A percentile compares a stretch with the other conserved stretches of the same genome.
These are phyloP conservation scores for Notamacropus eugenii DNA, from an alignment of 2,797 vertebrate genomes.

Conservation along the genomic window DNA sequence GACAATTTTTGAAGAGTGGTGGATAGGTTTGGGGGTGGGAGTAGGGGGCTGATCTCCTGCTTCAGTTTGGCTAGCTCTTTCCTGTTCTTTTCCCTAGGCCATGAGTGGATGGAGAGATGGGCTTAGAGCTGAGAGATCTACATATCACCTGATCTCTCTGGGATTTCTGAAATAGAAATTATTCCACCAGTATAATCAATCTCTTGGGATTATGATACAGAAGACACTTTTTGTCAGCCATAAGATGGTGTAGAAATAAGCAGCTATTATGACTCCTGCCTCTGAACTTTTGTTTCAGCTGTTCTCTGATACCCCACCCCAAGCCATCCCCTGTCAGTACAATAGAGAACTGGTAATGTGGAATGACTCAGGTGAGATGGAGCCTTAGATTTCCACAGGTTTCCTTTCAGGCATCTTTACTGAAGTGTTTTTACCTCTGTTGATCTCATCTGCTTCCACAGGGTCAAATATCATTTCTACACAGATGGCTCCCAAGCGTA, in stretches of 20 bases:
- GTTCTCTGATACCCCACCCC: neutral
- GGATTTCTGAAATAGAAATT: neutral
- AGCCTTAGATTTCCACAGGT: neutral
- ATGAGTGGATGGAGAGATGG: neutral
- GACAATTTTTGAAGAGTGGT: neutral
- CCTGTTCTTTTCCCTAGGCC: neutral
- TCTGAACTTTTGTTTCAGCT: neutral
- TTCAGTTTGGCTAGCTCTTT: neutral
- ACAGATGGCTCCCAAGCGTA: neutral
- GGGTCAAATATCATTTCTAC: neutral
- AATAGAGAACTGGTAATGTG: neutral
- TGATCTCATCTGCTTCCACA: neutral
- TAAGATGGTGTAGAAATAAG: neutral
- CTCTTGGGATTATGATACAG: neutral
- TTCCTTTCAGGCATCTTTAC: neutral
- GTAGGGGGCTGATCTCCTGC: neutral
- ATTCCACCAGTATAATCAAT: neutral
- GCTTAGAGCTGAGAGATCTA: neutral
- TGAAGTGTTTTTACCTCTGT: neutral
- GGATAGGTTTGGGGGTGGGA: neutral
- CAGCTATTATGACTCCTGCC: neutral
- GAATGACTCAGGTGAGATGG: neutral
- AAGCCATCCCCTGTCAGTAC: neutral
- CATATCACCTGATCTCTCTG: neutral
- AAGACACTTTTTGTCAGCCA: neutral